Evolutionary conservation across 2,888 invertebrate species (phyloP), one percentile per base, ranked within the genome.

Genomic region (Drosophila koepferae): DNA sequence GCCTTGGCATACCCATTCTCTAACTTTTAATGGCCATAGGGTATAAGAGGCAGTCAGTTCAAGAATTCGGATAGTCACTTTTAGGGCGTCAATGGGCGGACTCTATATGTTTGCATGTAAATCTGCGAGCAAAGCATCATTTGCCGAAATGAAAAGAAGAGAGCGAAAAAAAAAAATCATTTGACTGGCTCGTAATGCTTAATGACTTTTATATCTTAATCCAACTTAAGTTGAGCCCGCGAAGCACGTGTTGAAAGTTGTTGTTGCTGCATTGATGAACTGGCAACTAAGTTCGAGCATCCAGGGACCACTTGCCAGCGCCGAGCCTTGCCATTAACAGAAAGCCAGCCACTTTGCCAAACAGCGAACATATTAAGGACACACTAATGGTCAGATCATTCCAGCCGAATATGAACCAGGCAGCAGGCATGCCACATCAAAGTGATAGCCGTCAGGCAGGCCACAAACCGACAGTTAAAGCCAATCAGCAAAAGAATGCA

Each of bases 191-290:
- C 80, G 64, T 65, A 69, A 69, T 54, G 68, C 72, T 67, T 75
- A 76, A 77, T 66, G 86, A 70, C 78, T 69, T 80, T 75, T 64
- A 68, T 63, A 65, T 82, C 72, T 70, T 73, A 81, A 79, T 79
- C 65, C 69, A 51, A 54, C 63, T 55, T 58, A 49, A 49, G 14
- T 46, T 44, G n/a, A 34, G 38, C 51, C 34, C 44, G 49, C 31
- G 38, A 9, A 55, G 28, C 16, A 44, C 20, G 56, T 31, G 56
- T 59, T 40, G 12, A 14, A 16, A 34, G 38, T 68, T 44, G 23
- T n/a, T 49, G 9, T 34, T 56, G 34, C 34, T 63, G 20, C 41
- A 46, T 44, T 62, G 44, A 54, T 34, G 60, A 59, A 56, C 18
- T 36, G 16, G 20, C 43, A 36, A 51, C 54, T 46, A 48, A n/a